A percentile compares a stretch with the other conserved stretches of the same genome.
phyloP scores from a whole-genome alignment of 2,797 vertebrate species.

The Argyrosomus regius region DNA sequence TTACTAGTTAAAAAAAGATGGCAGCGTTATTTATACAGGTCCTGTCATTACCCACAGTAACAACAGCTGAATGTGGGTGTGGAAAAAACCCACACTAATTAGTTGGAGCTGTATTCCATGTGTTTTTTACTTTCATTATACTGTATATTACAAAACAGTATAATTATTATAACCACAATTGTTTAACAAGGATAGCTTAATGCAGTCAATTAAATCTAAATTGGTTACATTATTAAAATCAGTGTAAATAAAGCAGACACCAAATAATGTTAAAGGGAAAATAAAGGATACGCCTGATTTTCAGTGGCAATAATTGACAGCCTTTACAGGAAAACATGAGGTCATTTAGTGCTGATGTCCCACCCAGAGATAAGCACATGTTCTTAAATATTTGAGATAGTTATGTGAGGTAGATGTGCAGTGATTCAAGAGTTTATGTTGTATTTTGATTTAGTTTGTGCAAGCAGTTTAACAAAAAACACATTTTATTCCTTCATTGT shows the following conservation, averaged over 20 bases:
- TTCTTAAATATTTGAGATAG: conserved; percentile 1
- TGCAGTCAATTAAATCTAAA: neutral
- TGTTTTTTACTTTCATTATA: neutral
- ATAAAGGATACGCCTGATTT: neutral
- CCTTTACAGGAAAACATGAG: conserved; percentile 10
- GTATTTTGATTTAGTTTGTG: neutral
- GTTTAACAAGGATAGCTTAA: neutral
- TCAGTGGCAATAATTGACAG: neutral
- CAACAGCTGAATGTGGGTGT: conserved; percentile 30
- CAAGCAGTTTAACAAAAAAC: neutral
- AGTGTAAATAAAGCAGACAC: neutral
- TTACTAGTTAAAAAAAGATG: conserved; percentile 18
- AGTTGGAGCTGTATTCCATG: neutral
- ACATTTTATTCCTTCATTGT: neutral
- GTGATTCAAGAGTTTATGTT: neutral
- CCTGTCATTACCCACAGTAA: conserved; percentile 27
- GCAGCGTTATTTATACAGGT: conserved; percentile 3
- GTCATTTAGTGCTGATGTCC: neutral
- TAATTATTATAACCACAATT: neutral
- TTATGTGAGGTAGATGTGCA: neutral
- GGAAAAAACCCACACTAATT: conserved; percentile 34
- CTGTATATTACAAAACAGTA: conserved; percentile 3
- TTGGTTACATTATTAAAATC: neutral
- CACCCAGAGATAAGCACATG: neutral
- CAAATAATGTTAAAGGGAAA: neutral